These are phyloP conservation scores for Lutjanus argentimaculatus DNA, from an alignment of 2,797 vertebrate genomes.

Conservation along the genomic window DNA sequence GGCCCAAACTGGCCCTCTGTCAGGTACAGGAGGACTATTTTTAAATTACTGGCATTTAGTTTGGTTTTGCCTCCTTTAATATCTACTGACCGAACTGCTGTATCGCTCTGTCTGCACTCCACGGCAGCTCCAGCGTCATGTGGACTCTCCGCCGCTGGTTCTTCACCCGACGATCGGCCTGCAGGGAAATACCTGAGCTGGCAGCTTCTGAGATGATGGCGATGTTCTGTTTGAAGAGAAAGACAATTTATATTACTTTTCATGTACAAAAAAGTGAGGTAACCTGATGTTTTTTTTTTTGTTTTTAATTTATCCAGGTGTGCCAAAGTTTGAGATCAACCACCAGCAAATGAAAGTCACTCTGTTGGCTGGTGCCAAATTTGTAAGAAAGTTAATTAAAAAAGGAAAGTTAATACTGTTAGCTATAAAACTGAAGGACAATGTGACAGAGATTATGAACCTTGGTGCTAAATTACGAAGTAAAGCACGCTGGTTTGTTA, in stretches of 20 bases:
- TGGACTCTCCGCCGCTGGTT: conserved; percentile 97
- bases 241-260: neutral
- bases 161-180: conserved; percentile 96
- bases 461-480: neutral
- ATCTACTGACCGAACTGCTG: conserved; percentile 94
- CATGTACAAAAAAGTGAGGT: neutral
- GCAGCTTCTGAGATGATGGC: conserved; percentile 99
- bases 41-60: too few species aligned
- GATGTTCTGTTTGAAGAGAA: conserved; percentile 89
- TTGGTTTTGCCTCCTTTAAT: neutral
- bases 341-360: neutral
- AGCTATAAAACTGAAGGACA: neutral
- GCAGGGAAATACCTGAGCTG: conserved; percentile 98
- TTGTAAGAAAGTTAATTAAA: too few species aligned
- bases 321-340: neutral
- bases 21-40: neutral
- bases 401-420: too few species aligned
- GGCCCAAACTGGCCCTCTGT: neutral
- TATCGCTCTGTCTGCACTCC: conserved; percentile 98
- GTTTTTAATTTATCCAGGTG: too few species aligned
- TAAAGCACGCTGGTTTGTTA: neutral
- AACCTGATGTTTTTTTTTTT: too few species aligned
- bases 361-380: neutral
- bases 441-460: neutral
- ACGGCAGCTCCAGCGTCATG: conserved; percentile 97